phyloP scores from a whole-genome alignment of 2,888 invertebrate genomes.

The Agrotis ipsilon region DNA sequence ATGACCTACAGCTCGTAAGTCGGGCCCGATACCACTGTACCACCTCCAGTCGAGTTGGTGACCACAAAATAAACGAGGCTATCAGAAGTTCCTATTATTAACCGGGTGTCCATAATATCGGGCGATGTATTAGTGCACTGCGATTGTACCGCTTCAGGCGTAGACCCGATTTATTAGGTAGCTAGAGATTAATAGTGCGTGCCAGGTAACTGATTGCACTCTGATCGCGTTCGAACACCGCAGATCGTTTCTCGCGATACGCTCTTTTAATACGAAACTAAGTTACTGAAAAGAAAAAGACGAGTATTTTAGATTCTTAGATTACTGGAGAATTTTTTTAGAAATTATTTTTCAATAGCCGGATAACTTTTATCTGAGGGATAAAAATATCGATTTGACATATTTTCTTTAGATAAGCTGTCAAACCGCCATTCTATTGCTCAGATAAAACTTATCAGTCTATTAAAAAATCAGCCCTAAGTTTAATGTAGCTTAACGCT shows the following conservation, averaged over 20 bases:
- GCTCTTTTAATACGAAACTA: constrained; percentile 28
- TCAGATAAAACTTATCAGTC: no score
- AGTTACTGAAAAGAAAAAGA: neutral
- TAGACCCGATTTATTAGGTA: constrained; percentile 56
- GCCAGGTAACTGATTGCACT: constrained; percentile 58
- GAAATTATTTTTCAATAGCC: no score
- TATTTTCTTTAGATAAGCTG: no score
- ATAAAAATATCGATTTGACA: no score
- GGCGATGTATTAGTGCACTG: constrained; percentile 36
- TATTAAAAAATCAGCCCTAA: no score
- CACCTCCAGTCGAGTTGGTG: no score
- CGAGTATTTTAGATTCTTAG: constrained; percentile 3
- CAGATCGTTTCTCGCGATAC: constrained; percentile 47
- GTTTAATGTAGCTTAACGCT: no score
- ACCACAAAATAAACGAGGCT: no score
- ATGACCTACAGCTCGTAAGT: no score
- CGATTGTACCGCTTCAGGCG: constrained; percentile 50
- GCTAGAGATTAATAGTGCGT: constrained; percentile 61
- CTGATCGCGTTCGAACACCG: constrained; percentile 44
- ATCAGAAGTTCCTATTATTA: constrained; percentile 20
- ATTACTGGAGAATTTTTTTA: neutral
- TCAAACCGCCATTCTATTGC: no score
- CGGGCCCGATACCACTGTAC: no score
- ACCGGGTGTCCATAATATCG: constrained; percentile 10
- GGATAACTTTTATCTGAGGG: no score